Evolutionary conservation across 2,888 invertebrate species (phyloP).

Genomic region (Pardosa pseudoannulata): DNA sequence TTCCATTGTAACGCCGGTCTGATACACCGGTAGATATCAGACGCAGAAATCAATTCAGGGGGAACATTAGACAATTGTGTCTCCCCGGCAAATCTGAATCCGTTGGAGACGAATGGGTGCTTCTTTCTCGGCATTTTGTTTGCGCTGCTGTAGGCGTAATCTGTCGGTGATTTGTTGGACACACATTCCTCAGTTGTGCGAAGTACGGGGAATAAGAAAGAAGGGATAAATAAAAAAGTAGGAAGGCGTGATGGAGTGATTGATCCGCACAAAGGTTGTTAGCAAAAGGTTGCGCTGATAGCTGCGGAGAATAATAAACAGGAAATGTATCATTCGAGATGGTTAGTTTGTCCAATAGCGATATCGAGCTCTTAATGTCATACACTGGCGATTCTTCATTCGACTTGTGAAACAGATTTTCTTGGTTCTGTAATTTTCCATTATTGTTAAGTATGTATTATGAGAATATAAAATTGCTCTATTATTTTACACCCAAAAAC

Average conservation of each 20-base stretch:
- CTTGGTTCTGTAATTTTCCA: no score
- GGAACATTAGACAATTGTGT: conserved; percentile 56
- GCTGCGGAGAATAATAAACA: background rate
- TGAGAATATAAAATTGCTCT: no score
- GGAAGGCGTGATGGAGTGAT: conserved; percentile 14
- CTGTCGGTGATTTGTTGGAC: conserved; percentile 43
- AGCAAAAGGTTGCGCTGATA: conserved; percentile 8
- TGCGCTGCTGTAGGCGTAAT: conserved; percentile 28
- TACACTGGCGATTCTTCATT: no score
- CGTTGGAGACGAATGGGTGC: background rate
- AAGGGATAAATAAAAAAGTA: background rate
- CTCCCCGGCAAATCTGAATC: conserved; percentile 16
- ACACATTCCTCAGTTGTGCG: conserved; percentile 16
- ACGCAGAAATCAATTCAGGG: conserved; percentile 46
- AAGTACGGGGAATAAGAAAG: background rate
- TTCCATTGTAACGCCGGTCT: conserved; percentile 25
- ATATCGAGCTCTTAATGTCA: background rate
- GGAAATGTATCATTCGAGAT: background rate
- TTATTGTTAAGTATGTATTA: no score
- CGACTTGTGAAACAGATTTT: no score
- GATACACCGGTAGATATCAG: conserved; percentile 45
- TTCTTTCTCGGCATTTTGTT: conserved; percentile 1
- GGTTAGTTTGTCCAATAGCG: background rate
- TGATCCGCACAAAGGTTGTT: conserved; percentile 21
- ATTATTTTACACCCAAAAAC: no score